phyloP scores from a whole-genome alignment of 2,797 vertebrate species.

The Tangara arthus region DNA sequence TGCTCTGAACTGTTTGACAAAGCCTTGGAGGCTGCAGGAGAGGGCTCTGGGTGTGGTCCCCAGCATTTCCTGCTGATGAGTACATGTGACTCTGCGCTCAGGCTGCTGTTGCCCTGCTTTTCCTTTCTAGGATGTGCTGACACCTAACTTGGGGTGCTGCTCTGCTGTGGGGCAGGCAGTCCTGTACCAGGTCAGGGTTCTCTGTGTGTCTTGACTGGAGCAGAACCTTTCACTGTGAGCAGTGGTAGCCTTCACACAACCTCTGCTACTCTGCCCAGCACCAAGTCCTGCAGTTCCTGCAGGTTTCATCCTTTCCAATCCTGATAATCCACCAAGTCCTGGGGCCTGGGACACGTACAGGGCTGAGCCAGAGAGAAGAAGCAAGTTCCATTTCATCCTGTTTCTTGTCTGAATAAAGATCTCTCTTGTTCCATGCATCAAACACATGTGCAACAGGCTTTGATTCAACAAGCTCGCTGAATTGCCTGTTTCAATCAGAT shows the following conservation, averaged over 20 bases:
- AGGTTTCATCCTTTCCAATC: background rate
- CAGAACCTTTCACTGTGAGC: background rate
- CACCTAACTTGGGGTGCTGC: rapidly evolving
- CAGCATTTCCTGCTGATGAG: background rate
- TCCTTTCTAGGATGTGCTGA: rapidly evolving
- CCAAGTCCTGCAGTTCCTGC: background rate
- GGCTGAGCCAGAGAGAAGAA: background rate
- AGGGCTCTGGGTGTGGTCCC: background rate
- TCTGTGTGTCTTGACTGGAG: rapidly evolving
- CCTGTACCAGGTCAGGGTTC: background rate
- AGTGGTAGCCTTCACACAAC: background rate
- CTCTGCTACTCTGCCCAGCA: background rate
- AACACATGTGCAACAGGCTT: background rate
- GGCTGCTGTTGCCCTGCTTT: background rate
- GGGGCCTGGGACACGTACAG: background rate
- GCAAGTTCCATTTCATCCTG: background rate
- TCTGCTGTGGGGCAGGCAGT: background rate
- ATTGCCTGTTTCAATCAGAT: conserved; percentile 5
- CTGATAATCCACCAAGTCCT: background rate
- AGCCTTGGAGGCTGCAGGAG: background rate
- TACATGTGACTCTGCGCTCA: background rate
- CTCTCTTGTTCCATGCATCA: background rate
- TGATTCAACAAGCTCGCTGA: background rate
- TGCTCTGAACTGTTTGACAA: background rate
- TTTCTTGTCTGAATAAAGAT: background rate